A percentile compares a stretch with the other conserved stretches of the same genome.
These are phyloP conservation scores for Muntiacus muntjak DNA, from an alignment of 2,113 vertebrate species.

Conservation along the genomic window DNA sequence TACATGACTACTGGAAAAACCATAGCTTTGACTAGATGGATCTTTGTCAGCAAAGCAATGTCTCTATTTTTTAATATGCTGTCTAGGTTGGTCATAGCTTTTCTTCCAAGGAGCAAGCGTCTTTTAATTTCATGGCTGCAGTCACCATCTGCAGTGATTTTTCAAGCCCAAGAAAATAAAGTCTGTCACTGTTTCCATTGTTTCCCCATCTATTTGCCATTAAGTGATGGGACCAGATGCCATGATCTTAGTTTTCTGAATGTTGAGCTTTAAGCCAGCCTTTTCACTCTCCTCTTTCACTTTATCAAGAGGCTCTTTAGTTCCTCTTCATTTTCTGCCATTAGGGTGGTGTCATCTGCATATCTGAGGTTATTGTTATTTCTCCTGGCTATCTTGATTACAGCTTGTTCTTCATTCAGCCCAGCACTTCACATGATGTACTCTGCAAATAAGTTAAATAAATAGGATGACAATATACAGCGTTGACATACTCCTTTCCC, in stretches of 20 bases:
- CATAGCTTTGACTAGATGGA: neutral
- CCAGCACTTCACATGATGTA: neutral
- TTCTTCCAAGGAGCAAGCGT: neutral
- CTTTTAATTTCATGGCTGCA: neutral
- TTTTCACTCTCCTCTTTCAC: neutral
- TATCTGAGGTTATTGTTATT: neutral
- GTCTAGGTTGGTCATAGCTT: neutral
- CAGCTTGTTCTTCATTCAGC: neutral
- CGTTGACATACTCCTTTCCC: rapidly evolving
- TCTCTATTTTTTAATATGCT: neutral
- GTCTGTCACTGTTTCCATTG: neutral
- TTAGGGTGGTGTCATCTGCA: neutral
- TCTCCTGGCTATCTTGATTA: neutral
- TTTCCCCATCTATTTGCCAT: neutral
- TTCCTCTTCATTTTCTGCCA: neutral
- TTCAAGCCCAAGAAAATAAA: neutral
- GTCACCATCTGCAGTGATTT: neutral
- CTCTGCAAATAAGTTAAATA: neutral
- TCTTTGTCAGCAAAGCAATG: neutral
- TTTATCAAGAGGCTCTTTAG: neutral
- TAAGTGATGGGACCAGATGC: neutral
- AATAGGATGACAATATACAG: neutral
- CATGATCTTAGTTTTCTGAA: neutral
- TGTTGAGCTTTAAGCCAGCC: neutral
- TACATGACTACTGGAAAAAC: neutral